Percentiles rank a stretch among this genome's conserved stretches.
Conservation (phyloP, 1,140 invertebrate genomes). For the Plutomurus gul region DNA sequence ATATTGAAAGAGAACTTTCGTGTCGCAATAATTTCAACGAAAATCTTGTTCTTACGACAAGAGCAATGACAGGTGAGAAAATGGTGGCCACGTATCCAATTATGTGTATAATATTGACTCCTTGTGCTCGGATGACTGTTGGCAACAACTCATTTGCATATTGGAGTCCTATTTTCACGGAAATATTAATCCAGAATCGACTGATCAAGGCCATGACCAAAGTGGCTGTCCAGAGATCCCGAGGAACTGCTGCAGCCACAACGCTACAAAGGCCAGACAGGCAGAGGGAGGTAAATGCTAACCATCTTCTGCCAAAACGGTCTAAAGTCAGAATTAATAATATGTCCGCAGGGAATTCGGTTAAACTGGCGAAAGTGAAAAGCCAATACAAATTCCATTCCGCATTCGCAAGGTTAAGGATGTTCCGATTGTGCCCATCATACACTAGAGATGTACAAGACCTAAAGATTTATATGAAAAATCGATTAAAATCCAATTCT, state of each 20-base stretch:
- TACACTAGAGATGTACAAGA: conserved; percentile 84
- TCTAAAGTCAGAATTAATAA: conserved; percentile 78
- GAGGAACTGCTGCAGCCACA: conserved; percentile 70
- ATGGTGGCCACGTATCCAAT: conserved; percentile 83
- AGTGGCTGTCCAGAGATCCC: conserved; percentile 43
- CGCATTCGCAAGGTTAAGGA: conserved; percentile 40
- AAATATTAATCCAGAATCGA: conserved; percentile 81
- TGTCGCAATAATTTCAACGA: too few relatives aligned
- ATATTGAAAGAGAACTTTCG: too few relatives aligned
- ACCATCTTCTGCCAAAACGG: conserved; percentile 80
- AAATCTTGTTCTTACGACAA: too few relatives aligned
- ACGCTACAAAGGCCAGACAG: conserved; percentile 79
- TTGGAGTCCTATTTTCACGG: conserved; percentile 86
- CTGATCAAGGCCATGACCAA: conserved; percentile 69
- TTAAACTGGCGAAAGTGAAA: conserved; percentile 79
- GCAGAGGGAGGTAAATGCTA: conserved; percentile 77
- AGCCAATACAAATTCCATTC: conserved; percentile 71
- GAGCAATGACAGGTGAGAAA: too few relatives aligned
- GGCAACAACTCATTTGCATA: conserved; percentile 85
- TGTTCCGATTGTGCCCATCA: conserved; percentile 49
- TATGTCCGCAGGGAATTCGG: conserved; percentile 80
- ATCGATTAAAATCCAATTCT: too few relatives aligned
- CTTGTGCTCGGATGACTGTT: conserved; percentile 82
- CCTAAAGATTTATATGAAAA: too few relatives aligned
- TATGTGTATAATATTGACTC: conserved; percentile 82